These are phyloP conservation scores for Pipistrellus kuhlii DNA, from an alignment of 2,797 vertebrate species.

Conservation along the genomic window DNA sequence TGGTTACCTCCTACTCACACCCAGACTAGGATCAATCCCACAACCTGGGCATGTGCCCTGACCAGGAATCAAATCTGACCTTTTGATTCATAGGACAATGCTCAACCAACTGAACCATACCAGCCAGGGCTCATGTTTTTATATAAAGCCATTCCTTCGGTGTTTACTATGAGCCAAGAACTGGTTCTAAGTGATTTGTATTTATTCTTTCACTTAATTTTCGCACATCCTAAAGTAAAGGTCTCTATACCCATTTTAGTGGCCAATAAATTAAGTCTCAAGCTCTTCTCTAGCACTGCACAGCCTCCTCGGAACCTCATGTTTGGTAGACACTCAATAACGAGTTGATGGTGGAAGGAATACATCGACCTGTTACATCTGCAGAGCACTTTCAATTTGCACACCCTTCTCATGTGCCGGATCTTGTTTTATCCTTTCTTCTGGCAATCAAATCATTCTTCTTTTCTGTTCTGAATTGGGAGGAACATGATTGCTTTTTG, in stretches of 20 bases:
- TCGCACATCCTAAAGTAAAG: background rate
- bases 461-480: background rate
- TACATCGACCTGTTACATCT: background rate
- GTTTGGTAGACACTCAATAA: background rate
- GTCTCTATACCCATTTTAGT: slow-evolving; percentile 40
- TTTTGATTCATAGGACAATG: no score
- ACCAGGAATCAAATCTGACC: no score
- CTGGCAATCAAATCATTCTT: background rate
- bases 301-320: background rate
- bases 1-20: no score
- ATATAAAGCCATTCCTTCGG: background rate
- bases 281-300: background rate
- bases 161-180: slow-evolving; percentile 26
- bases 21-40: no score
- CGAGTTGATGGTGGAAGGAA: background rate
- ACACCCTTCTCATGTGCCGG: background rate
- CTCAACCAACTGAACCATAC: no score
- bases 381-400: background rate
- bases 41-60: no score
- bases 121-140: background rate
- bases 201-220: slow-evolving; percentile 25
- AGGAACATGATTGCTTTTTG: slow-evolving; percentile 7
- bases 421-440: background rate
- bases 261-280: slow-evolving; percentile 12
- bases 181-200: background rate